Percentiles rank a stretch among this genome's conserved stretches.
These are phyloP conservation scores for Fragum whitleyi DNA, from an alignment of 2,888 invertebrate genomes.

Conservation along the genomic window DNA sequence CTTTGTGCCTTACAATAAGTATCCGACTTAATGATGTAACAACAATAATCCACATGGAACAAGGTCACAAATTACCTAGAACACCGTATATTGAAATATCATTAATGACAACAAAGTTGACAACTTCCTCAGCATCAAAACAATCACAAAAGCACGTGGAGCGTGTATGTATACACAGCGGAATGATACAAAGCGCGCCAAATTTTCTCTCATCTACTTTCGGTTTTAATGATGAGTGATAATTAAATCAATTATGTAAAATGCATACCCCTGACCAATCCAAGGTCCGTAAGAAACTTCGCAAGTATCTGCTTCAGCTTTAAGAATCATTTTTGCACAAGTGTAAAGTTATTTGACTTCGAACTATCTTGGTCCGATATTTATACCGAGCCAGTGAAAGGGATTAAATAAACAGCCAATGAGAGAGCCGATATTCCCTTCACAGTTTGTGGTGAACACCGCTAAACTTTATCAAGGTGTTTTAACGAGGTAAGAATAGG, in stretches of 20 bases:
- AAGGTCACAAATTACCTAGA: too few species aligned
- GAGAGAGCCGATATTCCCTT: conserved; percentile 33
- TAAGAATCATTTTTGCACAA: conserved; percentile 54
- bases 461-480: conserved; percentile 38
- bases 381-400: conserved; percentile 53
- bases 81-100: too few species aligned
- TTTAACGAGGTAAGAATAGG: conserved; percentile 50
- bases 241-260: neutral
- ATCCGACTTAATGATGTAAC: too few species aligned
- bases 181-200: conserved; percentile 59
- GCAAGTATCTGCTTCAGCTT: conserved; percentile 63
- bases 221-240: neutral
- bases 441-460: conserved; percentile 58
- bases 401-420: conserved; percentile 60
- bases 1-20: too few species aligned
- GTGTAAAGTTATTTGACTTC: conserved; percentile 37
- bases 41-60: too few species aligned
- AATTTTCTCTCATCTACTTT: conserved; percentile 35
- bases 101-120: too few species aligned
- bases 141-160: conserved; percentile 54
- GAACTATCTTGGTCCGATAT: conserved; percentile 60
- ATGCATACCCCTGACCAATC: conserved; percentile 64
- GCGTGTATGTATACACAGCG: conserved; percentile 38
- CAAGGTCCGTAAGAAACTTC: conserved; percentile 48
- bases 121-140: neutral